Conservation (phyloP, 2,113 vertebrate genomes). For the Ameiurus melas region DNA sequence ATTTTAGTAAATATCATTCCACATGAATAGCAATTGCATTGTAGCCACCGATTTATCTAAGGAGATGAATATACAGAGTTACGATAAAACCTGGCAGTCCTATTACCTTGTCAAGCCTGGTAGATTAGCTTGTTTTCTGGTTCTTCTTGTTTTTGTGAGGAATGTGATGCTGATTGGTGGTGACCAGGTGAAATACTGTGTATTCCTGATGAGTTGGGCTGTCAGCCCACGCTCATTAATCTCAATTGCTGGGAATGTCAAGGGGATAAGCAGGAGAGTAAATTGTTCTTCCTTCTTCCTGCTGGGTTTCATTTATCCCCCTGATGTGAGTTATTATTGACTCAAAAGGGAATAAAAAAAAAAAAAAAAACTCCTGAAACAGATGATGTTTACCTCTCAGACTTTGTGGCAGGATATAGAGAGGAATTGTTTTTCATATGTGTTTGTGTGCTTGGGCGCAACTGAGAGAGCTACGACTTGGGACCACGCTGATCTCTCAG, state of each 20-base stretch:
- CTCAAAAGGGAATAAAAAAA: slow-evolving; percentile 66
- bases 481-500: not conserved
- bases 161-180: slow-evolving; percentile 26
- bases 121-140: slow-evolving; percentile 18
- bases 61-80: not conserved
- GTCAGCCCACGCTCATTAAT: slow-evolving; percentile 69
- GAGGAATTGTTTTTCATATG: slow-evolving; percentile 42
- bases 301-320: slow-evolving; percentile 72
- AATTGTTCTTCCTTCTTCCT: slow-evolving; percentile 70
- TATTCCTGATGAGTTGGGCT: slow-evolving; percentile 58
- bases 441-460: slow-evolving; percentile 1
- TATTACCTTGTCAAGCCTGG: slow-evolving; percentile 8
- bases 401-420: slow-evolving; percentile 37
- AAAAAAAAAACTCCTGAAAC: slow-evolving; percentile 61
- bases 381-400: slow-evolving; percentile 75
- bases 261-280: slow-evolving; percentile 62
- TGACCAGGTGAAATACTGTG: slow-evolving; percentile 36
- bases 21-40: not conserved
- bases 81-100: not conserved
- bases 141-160: not conserved
- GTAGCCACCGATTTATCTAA: not conserved
- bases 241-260: slow-evolving; percentile 71
- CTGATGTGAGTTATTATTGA: slow-evolving; percentile 72
- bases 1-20: not conserved
- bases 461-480: not conserved